Conservation (phyloP, 92 coral and sea anemone species). For the Montipora capitata region DNA sequence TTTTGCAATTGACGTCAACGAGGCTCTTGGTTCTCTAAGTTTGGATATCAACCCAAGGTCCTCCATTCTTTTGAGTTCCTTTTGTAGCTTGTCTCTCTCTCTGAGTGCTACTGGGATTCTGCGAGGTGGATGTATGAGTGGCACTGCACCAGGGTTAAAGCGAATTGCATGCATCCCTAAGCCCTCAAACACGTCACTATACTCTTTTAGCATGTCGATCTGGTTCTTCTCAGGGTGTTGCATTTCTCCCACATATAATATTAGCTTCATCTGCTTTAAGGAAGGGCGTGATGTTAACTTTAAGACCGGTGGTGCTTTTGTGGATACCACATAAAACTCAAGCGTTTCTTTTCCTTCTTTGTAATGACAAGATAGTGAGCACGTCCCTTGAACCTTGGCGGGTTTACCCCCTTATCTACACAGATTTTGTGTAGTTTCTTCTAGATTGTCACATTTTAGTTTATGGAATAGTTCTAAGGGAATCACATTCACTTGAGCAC, state of each 20-base stretch:
- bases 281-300: not conserved
- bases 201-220: not conserved
- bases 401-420: not conserved
- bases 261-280: too few relatives aligned
- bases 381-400: not conserved
- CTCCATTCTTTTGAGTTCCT: slow-evolving; percentile 7
- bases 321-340: not conserved
- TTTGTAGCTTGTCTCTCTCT: not conserved
- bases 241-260: not conserved
- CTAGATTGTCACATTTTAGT: not conserved
- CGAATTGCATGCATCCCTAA: not conserved
- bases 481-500: not conserved
- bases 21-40: not conserved
- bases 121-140: too few relatives aligned
- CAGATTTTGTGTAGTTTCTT: not conserved
- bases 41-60: not conserved
- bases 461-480: not conserved
- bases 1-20: not conserved
- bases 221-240: not conserved
- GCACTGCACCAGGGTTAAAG: not conserved
- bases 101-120: too few relatives aligned
- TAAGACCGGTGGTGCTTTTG: not conserved
- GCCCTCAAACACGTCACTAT: not conserved
- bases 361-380: not conserved
- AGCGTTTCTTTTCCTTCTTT: not conserved